Evolutionary conservation across 2,113 vertebrate genomes (phyloP), one percentile per base, ranked within the genome.

Genomic region (Origma solitaria): DNA sequence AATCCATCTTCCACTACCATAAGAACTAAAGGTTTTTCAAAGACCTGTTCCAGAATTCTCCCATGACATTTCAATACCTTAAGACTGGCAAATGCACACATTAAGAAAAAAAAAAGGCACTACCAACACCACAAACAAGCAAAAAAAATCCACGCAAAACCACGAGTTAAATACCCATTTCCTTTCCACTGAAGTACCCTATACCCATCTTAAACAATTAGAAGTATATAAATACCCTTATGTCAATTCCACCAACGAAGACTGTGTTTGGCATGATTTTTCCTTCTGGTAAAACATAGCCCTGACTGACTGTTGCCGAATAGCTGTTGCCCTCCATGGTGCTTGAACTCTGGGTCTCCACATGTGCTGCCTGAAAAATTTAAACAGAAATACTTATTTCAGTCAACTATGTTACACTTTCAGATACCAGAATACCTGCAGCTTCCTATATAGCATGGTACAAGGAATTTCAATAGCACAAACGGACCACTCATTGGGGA

Each of bases 161-260:
- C 6, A 77, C 3, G 9, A 77, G 35, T 25, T 38, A n/a, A 71
- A 79, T 24, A 53, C 21, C 15, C 10, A 62, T 30, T 50, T 82
- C 14, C 23, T 66, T 89, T 27, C n/a, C 50, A 82, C 16, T 40
- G 0, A 66, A 38, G 8, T 31, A 28, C 2, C 2, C n/a, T 23
- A 27, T 3, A 69, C 0, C 1, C 0, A n/a, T 50, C 40, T 86
- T 42, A 28, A 66, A 50, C 12, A 70, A 78, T 45, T 19, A 12
- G 0, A 94, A 83, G 13, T 21, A 35, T 51, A 50, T 90, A 82
- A 91, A 95, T 98, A 99, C 99, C 98, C 98, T 98, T 95, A 98
- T 96, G 96, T 99, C 99, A 88, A 99, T 99, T 91, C 99, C 99
- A 86, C 99, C 99, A 81, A 99, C 99, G 85, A 99, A 99, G 64